A percentile compares a stretch with the other conserved stretches of the same genome.
Conservation (phyloP, 2,888 invertebrate species). For the Hanleya hanleyi region DNA sequence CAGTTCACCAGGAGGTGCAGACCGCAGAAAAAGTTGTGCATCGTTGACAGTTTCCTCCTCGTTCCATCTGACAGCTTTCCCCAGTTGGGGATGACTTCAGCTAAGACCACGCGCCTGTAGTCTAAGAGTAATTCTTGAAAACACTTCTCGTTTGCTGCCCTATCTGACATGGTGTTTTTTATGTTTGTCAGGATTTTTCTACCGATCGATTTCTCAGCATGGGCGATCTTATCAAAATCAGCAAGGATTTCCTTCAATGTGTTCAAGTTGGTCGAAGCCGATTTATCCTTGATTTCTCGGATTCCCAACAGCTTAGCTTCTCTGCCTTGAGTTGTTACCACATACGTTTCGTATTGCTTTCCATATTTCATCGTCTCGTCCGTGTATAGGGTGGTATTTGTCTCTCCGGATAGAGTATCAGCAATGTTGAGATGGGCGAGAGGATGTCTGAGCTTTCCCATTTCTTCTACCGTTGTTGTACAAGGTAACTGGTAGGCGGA, state of each 20-base stretch:
- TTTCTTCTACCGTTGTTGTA: conserved; percentile 30
- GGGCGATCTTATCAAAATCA: too few relatives aligned
- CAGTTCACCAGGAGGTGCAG: conserved; percentile 37
- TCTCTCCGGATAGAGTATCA: conserved; percentile 7
- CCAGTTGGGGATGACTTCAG: conserved; percentile 29
- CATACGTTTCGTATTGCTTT: conserved; percentile 26
- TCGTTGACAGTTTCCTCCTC: conserved; percentile 15
- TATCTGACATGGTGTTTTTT: conserved; percentile 1
- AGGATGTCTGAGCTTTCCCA: conserved; percentile 29
- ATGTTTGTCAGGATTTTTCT: too few relatives aligned
- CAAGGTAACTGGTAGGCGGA: conserved; percentile 24
- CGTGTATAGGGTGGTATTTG: conserved; percentile 32
- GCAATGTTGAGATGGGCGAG: conserved; percentile 28
- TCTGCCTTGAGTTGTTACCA: conserved; percentile 28
- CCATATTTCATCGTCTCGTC: conserved; percentile 43
- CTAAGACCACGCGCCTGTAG: conserved; percentile 30
- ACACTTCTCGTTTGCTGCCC: not conserved
- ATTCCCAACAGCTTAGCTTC: conserved; percentile 30
- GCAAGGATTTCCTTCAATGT: not conserved
- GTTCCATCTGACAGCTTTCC: conserved; percentile 26
- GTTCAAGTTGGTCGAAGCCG: too few relatives aligned
- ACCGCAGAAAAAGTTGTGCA: conserved; percentile 45
- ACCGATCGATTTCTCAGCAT: too few relatives aligned
- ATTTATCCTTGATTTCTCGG: too few relatives aligned
- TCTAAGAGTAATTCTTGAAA: conserved; percentile 36